Conservation (phyloP, 2,113 vertebrate genomes). For the Acanthochromis polyacanthus region DNA sequence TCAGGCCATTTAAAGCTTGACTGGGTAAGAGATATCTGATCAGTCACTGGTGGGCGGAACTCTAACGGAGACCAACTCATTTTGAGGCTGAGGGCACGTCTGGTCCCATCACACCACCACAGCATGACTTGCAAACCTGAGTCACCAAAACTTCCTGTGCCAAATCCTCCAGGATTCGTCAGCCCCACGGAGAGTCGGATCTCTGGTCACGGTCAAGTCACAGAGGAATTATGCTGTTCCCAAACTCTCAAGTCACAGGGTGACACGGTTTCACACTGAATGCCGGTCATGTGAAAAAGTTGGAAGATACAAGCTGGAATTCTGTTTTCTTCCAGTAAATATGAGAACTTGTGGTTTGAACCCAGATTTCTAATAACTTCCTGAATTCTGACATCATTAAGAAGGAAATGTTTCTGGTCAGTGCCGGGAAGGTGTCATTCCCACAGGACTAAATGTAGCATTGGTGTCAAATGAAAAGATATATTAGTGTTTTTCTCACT, state of each 20-base stretch:
- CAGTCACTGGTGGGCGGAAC: slow-evolving; percentile 13
- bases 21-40: slow-evolving; percentile 38
- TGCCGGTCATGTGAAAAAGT: slow-evolving; percentile 35
- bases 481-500: too few species aligned
- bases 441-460: not conserved
- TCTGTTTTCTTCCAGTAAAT: slow-evolving; percentile 29
- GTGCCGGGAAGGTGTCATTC: not conserved
- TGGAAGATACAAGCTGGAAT: slow-evolving; percentile 10
- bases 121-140: slow-evolving; percentile 55
- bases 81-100: slow-evolving; percentile 49
- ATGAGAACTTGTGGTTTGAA: slow-evolving; percentile 22
- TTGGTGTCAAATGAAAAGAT: too few species aligned
- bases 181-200: not conserved
- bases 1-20: slow-evolving; percentile 1
- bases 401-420: not conserved
- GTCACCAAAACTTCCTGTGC: slow-evolving; percentile 59
- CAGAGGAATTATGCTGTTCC: slow-evolving; percentile 22
- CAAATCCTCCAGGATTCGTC: slow-evolving; percentile 49
- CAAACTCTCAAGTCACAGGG: slow-evolving; percentile 3
- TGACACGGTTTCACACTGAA: slow-evolving; percentile 23
- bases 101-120: slow-evolving; percentile 23
- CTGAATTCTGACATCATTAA: slow-evolving; percentile 14
- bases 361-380: slow-evolving; percentile 15
- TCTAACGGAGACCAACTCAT: slow-evolving; percentile 22
- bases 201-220: slow-evolving; percentile 34